phyloP scores from a whole-genome alignment of 2,113 vertebrate genomes.

The Ceuthmochares aereus region DNA sequence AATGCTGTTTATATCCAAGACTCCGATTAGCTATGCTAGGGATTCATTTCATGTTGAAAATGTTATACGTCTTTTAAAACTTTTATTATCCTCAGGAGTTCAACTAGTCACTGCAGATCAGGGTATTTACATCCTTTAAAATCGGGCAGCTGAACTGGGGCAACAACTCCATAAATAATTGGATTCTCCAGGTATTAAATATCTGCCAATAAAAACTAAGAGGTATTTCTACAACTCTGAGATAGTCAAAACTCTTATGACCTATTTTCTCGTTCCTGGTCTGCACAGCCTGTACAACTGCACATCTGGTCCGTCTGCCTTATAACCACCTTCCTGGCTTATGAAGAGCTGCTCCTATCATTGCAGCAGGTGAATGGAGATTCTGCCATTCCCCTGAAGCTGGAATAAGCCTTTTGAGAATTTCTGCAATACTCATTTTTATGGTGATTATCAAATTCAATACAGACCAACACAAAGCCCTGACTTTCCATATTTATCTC shows the following conservation, averaged over 20 bases:
- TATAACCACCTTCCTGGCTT: neutral
- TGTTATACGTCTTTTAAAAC: neutral
- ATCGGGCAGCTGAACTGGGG: neutral
- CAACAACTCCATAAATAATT: neutral
- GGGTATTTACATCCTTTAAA: neutral
- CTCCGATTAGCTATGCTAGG: neutral
- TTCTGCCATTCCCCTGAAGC: neutral
- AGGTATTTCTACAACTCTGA: neutral
- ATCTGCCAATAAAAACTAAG: neutral
- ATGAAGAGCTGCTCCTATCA: neutral
- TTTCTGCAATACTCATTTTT: neutral
- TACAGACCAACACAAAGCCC: neutral
- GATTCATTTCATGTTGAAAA: neutral
- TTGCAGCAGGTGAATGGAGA: neutral
- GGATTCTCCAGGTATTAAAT: neutral
- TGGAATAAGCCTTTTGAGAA: neutral
- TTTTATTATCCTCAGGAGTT: neutral
- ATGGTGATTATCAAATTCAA: neutral
- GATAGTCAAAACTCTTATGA: neutral
- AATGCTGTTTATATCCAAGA: neutral
- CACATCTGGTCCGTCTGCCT: neutral
- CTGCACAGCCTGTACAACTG: neutral
- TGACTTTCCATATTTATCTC: neutral
- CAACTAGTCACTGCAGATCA: neutral
- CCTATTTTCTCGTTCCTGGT: neutral